Conservation (phyloP, 2,888 invertebrate genomes). For the Pseudococcus longispinus region DNA sequence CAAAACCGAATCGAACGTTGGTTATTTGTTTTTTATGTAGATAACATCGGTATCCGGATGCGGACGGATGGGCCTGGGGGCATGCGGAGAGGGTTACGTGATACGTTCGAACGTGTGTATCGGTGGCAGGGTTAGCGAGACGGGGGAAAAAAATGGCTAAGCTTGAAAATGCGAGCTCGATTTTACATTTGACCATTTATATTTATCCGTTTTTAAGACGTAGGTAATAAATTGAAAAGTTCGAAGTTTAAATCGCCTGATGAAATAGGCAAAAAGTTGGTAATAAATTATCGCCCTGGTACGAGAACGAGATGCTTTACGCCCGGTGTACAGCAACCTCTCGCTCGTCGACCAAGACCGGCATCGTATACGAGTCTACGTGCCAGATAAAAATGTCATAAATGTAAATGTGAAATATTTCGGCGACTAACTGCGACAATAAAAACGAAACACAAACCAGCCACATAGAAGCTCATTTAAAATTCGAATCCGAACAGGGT, state of each 20-base stretch:
- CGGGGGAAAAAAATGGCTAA: not conserved
- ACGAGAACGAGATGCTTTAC: not conserved
- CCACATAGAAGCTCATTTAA: slow-evolving; percentile 20
- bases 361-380: not conserved
- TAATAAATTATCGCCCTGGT: slow-evolving; percentile 15
- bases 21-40: slow-evolving; percentile 42
- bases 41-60: slow-evolving; percentile 9
- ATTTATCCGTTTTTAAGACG: slow-evolving; percentile 46
- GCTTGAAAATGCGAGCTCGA: not conserved
- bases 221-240: slow-evolving; percentile 40
- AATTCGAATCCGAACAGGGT: slow-evolving; percentile 18
- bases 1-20: not conserved
- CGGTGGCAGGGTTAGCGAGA: not conserved
- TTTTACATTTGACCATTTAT: slow-evolving; percentile 40
- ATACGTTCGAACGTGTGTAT: not conserved
- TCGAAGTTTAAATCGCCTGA: slow-evolving; percentile 45
- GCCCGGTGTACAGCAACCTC: not conserved
- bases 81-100: not conserved
- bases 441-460: slow-evolving; percentile 39
- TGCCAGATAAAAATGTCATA: slow-evolving; percentile 51
- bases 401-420: slow-evolving; percentile 53
- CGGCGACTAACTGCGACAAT: slow-evolving; percentile 49
- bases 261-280: slow-evolving; percentile 49
- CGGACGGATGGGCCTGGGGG: not conserved
- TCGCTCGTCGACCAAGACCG: not conserved